Evolutionary conservation across 2,888 invertebrate species (phyloP).

Genomic region (Melieria omissa): DNA sequence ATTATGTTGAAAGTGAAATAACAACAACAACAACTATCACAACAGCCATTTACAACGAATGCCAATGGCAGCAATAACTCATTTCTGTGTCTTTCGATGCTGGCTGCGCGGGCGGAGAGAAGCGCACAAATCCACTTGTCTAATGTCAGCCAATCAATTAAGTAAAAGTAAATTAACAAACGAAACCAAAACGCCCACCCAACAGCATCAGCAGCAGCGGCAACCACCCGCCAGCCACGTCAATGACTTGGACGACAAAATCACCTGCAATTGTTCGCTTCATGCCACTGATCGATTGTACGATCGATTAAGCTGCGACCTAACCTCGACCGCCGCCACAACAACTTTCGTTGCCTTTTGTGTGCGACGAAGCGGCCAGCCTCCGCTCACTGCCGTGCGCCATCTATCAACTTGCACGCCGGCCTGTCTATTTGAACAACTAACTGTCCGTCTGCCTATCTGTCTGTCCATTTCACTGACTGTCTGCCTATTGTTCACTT

Average conservation of each 20-base stretch:
- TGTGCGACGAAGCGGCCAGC: no score
- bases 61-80: conserved; percentile 34
- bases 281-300: background rate
- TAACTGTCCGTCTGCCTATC: no score
- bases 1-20: background rate
- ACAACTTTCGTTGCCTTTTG: background rate
- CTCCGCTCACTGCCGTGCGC: no score
- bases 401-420: no score
- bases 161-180: conserved; percentile 41
- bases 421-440: no score
- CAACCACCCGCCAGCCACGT: conserved; percentile 28
- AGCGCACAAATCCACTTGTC: conserved; percentile 26
- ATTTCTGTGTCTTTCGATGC: conserved; percentile 19
- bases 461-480: no score
- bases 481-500: no score
- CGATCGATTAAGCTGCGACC: background rate
- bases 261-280: background rate
- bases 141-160: conserved; percentile 39
- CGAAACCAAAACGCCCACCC: conserved; percentile 23
- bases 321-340: background rate
- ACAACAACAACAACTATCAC: background rate
- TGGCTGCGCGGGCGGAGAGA: conserved; percentile 27
- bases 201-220: conserved; percentile 24
- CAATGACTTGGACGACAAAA: no score
- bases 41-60: background rate